Evolutionary conservation across 2,113 vertebrate species (phyloP).

Genomic region (Ictalurus punctatus): DNA sequence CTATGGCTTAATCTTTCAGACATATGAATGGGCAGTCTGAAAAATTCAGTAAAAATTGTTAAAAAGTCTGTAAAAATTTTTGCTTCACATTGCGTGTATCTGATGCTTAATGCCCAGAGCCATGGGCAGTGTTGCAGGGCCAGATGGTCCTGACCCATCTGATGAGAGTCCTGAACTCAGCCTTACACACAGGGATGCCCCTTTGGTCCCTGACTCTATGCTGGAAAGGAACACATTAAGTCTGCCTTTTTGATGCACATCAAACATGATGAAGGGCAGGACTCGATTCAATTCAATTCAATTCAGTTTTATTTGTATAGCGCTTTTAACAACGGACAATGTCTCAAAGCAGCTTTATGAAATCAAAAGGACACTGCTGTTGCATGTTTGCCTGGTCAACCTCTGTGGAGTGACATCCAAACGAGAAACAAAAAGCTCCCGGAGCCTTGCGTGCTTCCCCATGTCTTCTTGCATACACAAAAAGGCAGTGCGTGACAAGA

Average conservation of each 20-base stretch:
- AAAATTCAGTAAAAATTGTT: not conserved
- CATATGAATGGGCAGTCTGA: not conserved
- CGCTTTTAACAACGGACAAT: too few species aligned
- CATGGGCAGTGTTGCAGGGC: slow-evolving; percentile 39
- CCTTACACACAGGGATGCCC: slow-evolving; percentile 9
- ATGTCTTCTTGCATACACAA: not conserved
- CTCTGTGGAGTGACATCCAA: slow-evolving; percentile 2
- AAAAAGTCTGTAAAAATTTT: not conserved
- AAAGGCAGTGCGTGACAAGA: not conserved
- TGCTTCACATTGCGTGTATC: slow-evolving; percentile 26
- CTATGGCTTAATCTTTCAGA: too few species aligned
- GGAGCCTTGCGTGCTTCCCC: not conserved
- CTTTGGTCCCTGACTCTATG: slow-evolving; percentile 1
- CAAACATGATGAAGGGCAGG: slow-evolving; percentile 24
- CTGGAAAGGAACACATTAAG: slow-evolving; percentile 4
- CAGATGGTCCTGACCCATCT: slow-evolving; percentile 41
- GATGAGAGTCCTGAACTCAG: slow-evolving; percentile 44
- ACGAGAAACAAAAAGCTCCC: slow-evolving; percentile 17
- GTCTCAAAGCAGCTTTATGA: too few species aligned
- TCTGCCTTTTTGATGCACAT: slow-evolving; percentile 29
- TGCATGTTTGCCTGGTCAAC: slow-evolving; percentile 8
- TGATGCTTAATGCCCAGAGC: slow-evolving; percentile 29
- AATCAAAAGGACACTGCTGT: not conserved
- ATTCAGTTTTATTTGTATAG: too few species aligned
- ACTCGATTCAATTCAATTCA: not conserved